Conservation (phyloP, 2,888 invertebrate species). For the Chydorus sphaericus region DNA sequence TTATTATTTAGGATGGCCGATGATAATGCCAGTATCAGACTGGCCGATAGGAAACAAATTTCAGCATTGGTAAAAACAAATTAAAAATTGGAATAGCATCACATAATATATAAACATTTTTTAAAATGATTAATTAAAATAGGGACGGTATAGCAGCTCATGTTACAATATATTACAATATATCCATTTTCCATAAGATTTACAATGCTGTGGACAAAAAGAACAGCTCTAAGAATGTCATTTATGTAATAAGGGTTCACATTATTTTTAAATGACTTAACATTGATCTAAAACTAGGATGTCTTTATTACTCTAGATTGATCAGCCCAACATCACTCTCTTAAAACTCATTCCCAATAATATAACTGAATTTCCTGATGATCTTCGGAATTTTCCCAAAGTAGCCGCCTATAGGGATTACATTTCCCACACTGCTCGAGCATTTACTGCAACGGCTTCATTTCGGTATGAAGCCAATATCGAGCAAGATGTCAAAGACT, state of each 20-base stretch:
- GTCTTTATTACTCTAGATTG: constrained; percentile 21
- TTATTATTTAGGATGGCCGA: too few species aligned
- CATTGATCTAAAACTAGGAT: constrained; percentile 21
- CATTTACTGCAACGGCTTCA: constrained; percentile 18
- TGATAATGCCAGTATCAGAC: neutral
- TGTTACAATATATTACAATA: constrained; percentile 21
- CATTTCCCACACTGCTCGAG: constrained; percentile 22
- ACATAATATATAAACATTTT: too few species aligned
- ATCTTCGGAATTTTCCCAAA: constrained; percentile 21
- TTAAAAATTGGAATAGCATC: neutral
- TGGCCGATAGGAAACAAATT: neutral
- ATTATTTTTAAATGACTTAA: neutral
- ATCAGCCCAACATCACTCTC: constrained; percentile 23
- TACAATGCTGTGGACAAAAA: constrained; percentile 24
- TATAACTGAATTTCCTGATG: constrained; percentile 23
- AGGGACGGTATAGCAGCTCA: neutral
- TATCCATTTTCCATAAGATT: constrained; percentile 28
- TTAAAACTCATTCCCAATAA: constrained; percentile 23
- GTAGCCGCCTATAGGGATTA: constrained; percentile 22
- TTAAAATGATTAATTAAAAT: too few species aligned
- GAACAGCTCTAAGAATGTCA: constrained; percentile 25
- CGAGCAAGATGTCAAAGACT: constrained; percentile 41
- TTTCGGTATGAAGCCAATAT: neutral
- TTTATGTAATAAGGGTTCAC: constrained; percentile 24
- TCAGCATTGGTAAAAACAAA: neutral